These are phyloP conservation scores for Zelostemma sp. DNA, from an alignment of 1,140 invertebrate species.

Conservation along the genomic window DNA sequence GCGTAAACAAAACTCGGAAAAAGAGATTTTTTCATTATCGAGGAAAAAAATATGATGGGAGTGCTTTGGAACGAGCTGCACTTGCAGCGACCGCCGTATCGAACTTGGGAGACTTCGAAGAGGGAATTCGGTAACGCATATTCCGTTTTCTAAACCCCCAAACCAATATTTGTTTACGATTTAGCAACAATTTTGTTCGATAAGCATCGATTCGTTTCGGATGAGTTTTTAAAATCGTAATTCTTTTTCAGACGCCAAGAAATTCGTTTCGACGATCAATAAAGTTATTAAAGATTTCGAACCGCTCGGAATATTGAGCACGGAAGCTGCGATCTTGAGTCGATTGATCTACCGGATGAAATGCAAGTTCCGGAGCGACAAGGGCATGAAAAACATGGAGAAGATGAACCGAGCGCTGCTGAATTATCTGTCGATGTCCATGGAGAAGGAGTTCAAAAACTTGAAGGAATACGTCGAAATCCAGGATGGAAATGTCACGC, in stretches of 20 bases:
- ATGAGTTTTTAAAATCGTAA: slow-evolving; percentile 9
- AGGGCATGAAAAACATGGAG: slow-evolving; percentile 72
- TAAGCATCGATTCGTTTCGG: too few species aligned
- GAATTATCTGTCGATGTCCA: slow-evolving; percentile 69
- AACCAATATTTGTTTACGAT: too few species aligned
- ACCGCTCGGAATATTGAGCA: slow-evolving; percentile 68
- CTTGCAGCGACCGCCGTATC: slow-evolving; percentile 52
- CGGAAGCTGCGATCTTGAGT: slow-evolving; percentile 72
- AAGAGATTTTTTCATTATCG: too few species aligned
- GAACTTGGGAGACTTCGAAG: slow-evolving; percentile 39
- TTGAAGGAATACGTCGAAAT: slow-evolving; percentile 65
- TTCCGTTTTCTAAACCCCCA: too few species aligned
- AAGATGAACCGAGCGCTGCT: slow-evolving; percentile 72
- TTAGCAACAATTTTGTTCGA: too few species aligned
- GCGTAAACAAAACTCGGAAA: too few species aligned
- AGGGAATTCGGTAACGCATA: slow-evolving; percentile 47
- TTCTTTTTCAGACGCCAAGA: slow-evolving; percentile 42
- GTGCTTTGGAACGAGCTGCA: slow-evolving; percentile 56
- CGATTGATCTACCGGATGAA: slow-evolving; percentile 74
- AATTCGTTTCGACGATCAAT: slow-evolving; percentile 37
- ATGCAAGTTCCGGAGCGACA: slow-evolving; percentile 74
- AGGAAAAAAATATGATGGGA: slow-evolving; percentile 40
- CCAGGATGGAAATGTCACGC: slow-evolving; percentile 49
- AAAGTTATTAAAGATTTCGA: slow-evolving; percentile 63
- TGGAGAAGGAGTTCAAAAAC: slow-evolving; percentile 58